Conservation (phyloP, 1,140 invertebrate species). For the Pseudoatta argentina region DNA sequence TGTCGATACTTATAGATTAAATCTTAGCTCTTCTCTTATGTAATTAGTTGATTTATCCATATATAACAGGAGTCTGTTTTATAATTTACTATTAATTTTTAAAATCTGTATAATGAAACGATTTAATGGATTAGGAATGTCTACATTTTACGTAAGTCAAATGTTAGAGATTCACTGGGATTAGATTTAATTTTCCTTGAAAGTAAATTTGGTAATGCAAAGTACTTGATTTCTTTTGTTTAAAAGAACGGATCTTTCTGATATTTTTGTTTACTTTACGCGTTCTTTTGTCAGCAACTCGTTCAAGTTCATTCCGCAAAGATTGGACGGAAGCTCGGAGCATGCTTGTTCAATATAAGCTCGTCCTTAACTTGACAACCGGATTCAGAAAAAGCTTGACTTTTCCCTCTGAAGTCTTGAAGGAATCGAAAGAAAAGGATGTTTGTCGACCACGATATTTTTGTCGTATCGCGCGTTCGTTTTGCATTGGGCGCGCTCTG, state of each 20-base stretch:
- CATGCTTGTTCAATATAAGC: conserved; percentile 54
- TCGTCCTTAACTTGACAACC: conserved; percentile 55
- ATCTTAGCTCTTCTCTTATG: neutral
- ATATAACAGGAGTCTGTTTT: too few relatives aligned
- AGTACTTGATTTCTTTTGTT: neutral
- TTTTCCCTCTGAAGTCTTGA: conserved; percentile 39
- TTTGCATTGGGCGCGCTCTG: conserved; percentile 35
- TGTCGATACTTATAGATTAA: neutral
- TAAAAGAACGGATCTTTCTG: neutral
- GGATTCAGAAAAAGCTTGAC: conserved; percentile 59
- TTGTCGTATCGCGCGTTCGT: conserved; percentile 54
- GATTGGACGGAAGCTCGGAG: conserved; percentile 40
- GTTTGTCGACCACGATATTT: conserved; percentile 62
- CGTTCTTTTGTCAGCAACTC: conserved; percentile 26
- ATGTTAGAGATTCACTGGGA: neutral
- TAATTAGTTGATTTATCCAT: too few relatives aligned
- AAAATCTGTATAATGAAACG: neutral
- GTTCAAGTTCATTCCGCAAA: conserved; percentile 40
- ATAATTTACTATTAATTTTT: too few relatives aligned
- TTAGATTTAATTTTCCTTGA: neutral
- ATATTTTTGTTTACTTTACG: conserved; percentile 22
- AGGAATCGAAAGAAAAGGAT: conserved; percentile 50
- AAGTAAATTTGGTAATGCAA: conserved; percentile 11
- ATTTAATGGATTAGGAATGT: neutral
- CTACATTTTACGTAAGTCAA: neutral